Percentiles rank a stretch among this genome's conserved stretches.
These are phyloP conservation scores for Gallinago jamesoni DNA, from an alignment of 2,113 vertebrate genomes.

Conservation along the genomic window DNA sequence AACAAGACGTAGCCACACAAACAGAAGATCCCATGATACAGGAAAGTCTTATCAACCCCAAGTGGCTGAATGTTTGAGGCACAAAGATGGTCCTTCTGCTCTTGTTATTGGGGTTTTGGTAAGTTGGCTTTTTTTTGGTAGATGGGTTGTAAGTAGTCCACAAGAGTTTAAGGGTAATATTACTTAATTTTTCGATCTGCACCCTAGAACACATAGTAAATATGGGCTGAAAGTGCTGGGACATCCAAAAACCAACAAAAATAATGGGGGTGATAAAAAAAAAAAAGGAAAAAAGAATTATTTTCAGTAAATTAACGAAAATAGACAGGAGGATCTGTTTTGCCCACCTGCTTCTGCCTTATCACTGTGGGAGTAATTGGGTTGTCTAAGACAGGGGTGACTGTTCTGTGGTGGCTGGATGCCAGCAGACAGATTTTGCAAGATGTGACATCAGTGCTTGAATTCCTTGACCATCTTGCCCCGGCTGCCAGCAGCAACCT, in stretches of 20 bases:
- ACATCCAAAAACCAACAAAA: background rate
- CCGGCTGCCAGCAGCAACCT: background rate
- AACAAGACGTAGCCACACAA: background rate
- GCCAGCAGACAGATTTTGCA: background rate
- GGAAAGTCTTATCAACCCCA: too few relatives aligned
- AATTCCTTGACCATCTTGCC: background rate
- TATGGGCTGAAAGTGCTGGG: background rate
- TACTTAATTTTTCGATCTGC: background rate
- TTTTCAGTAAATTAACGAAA: background rate
- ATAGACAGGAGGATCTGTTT: background rate
- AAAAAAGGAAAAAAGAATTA: background rate
- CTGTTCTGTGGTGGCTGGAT: background rate
- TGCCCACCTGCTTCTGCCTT: background rate
- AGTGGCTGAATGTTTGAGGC: background rate
- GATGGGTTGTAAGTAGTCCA: background rate
- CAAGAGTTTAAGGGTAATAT: background rate
- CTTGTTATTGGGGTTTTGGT: background rate
- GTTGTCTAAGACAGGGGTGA: background rate
- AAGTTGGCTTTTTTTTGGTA: background rate
- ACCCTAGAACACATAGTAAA: background rate
- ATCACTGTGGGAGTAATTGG: background rate
- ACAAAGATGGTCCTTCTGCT: background rate
- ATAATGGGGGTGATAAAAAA: background rate
- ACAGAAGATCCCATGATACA: accelerated
- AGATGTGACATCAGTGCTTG: background rate